Base-by-base conservation (phyloP, 2,113 vertebrate species). In the Gila orcuttii region DNA sequence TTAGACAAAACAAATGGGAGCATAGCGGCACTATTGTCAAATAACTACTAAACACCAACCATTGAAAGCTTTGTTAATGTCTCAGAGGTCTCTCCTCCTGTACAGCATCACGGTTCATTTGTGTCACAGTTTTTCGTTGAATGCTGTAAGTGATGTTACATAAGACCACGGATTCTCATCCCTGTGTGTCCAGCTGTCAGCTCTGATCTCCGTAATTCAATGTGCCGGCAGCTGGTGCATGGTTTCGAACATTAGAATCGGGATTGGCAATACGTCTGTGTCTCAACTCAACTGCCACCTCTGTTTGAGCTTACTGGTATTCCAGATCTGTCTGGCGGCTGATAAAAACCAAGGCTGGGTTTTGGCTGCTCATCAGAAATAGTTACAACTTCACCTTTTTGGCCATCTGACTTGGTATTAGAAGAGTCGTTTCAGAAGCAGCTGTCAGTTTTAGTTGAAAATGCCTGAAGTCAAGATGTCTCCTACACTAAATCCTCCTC, bases 331-430 rank as follows among this genome's bases (percentile, higher is more conserved):
- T 80, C 52, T 85, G 82, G 52, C 6, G 21, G 79, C 79, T 80
- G 85, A 85, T 87, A 28, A 75, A 75, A 82, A 79, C 39, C 39
- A 59, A 83, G 66, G 71, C 71, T 64, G 33, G 82, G 21, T 55
- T 86, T 85, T 83, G 76, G 68, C 66, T 81, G 50, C 76, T 31
- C 66, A 79, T 75, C 60, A 60, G 73, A 15, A 62, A 68, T n/a
- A 45, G 21, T 68, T 55, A 50, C 50, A 39, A 1, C 23, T 60
- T 69, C 36, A 31, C 17, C n/a, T 5, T 39, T 78, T 42, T 17
- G 23, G 12, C 76, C 50, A 42, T 69, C 42, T 66, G 50, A 60
- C 36, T 47, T 75, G n/a, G 36, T 36, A 15, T 31, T 9, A 12
- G 69, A 42, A 64, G 25, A 45, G 45, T 82, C 45, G 1, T 12